Evolutionary conservation across 2,797 vertebrate genomes (phyloP).

Genomic region (Onychomys leucogaster): DNA sequence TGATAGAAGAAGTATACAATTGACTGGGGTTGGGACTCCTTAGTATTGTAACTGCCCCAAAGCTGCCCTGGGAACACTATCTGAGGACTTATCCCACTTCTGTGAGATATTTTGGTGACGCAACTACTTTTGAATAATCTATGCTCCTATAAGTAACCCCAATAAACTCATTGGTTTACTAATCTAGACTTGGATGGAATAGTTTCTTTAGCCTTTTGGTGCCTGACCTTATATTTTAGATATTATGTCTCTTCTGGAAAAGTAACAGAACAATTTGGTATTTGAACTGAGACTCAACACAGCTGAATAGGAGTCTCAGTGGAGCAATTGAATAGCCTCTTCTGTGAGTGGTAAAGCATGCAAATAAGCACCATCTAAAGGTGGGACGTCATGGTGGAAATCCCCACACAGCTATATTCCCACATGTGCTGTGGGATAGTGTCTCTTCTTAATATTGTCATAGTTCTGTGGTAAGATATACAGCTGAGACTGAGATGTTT

Average conservation of each 20-base stretch:
- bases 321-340: not conserved
- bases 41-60: not conserved
- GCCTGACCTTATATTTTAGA: not conserved
- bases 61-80: not conserved
- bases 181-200: not conserved
- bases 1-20: not conserved
- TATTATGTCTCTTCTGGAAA: not conserved
- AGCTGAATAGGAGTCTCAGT: not conserved
- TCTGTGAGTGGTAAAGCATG: not conserved
- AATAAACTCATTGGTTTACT: not conserved
- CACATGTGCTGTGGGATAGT: not conserved
- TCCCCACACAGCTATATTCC: not conserved
- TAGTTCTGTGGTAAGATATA: not conserved
- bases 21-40: not conserved
- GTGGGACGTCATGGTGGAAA: not conserved
- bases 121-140: not conserved
- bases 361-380: too few species aligned
- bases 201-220: not conserved
- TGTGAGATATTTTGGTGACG: not conserved
- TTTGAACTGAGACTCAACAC: not conserved
- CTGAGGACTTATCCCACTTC: not conserved
- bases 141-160: not conserved
- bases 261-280: not conserved
- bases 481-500: not conserved
- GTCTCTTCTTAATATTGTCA: not conserved